Percentiles rank a stretch among this genome's conserved stretches.
These are phyloP conservation scores for Pararge aegeria DNA, from an alignment of 1,140 invertebrate genomes.

Conservation along the genomic window DNA sequence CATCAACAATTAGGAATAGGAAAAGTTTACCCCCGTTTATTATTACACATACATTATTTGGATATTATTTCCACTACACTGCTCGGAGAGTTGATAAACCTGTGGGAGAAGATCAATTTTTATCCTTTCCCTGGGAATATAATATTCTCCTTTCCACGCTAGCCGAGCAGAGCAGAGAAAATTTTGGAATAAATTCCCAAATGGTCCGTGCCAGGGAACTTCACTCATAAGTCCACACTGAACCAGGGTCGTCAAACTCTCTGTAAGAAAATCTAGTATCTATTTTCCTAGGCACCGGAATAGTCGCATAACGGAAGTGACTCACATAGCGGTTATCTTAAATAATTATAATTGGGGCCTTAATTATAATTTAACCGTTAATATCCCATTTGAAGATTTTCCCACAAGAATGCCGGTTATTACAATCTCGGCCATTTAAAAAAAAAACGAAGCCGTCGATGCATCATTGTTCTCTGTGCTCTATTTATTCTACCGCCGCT, in stretches of 20 bases:
- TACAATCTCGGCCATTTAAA: constrained; percentile 39
- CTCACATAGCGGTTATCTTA: constrained; percentile 21
- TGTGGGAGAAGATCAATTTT: too few species aligned
- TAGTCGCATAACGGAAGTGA: constrained; percentile 12
- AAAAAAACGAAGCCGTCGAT: constrained; percentile 34
- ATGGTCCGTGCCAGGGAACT: too few species aligned
- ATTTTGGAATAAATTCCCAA: too few species aligned
- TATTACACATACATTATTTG: too few species aligned
- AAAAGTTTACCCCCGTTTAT: too few species aligned
- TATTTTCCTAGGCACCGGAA: background rate
- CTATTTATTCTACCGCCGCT: constrained; percentile 61
- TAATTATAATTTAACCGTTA: constrained; percentile 29
- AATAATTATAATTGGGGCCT: constrained; percentile 27
- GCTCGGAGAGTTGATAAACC: too few species aligned
- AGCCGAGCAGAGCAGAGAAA: too few species aligned
- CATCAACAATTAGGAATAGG: too few species aligned
- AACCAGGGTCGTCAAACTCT: too few species aligned
- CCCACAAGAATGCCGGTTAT: constrained; percentile 42
- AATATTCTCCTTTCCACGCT: too few species aligned
- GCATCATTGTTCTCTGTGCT: constrained; percentile 62
- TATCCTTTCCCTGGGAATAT: too few species aligned
- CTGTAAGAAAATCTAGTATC: background rate
- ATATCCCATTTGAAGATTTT: constrained; percentile 33
- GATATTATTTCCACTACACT: too few species aligned
- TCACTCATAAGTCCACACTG: background rate